Evolutionary conservation across 2,797 vertebrate species (phyloP), one percentile per base, ranked within the genome.

Genomic region (Thripadectes ignobilis): DNA sequence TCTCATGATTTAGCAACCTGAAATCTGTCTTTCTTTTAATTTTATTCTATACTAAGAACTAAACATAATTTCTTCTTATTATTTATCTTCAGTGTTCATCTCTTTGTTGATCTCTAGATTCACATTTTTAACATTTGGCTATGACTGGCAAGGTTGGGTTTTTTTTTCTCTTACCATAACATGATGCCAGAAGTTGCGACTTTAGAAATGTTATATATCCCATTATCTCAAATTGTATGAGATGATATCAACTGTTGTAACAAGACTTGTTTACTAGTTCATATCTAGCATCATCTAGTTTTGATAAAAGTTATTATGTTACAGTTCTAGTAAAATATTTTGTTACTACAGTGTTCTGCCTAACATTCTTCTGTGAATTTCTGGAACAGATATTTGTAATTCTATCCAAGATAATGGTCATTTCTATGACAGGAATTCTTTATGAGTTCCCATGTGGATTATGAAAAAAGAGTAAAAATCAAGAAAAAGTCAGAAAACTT

Each of bases 1-100:
- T 76, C 39, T 91, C 22, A 41, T 73, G 7, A 69, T 85, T 91
- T 91, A 89, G 59, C 29, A 85, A 52, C 46, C n/a, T 76, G 23
- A 79, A 72, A 69, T 39, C 9, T 10, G 34, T 38, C 2, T 72
- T 81, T 84, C 21, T 74, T 90, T 51, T 30, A 1, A 46, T 76
- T 80, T 88, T 81, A 32, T 67, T 72, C 34, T 29, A 65, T 49
- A 45, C 7, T 49, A 52, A 71, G 20, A 77, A 5, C 6, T 73
- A 48, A 91, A 34, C 6, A 52, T 54, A 61, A 6, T 71, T 93
- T 88, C 2, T 76, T 82, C 45, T 30, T 80, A 45, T 86, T 87
- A 41, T 84, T 87, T 73, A n/a, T 76, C 32, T 48, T 76, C 34
- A 63, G 8, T 19, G 2, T 61, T 67, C 32, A 34, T 41, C 8